These are phyloP conservation scores for Drosophila atripex DNA, from an alignment of 2,888 invertebrate genomes.

Conservation along the genomic window DNA sequence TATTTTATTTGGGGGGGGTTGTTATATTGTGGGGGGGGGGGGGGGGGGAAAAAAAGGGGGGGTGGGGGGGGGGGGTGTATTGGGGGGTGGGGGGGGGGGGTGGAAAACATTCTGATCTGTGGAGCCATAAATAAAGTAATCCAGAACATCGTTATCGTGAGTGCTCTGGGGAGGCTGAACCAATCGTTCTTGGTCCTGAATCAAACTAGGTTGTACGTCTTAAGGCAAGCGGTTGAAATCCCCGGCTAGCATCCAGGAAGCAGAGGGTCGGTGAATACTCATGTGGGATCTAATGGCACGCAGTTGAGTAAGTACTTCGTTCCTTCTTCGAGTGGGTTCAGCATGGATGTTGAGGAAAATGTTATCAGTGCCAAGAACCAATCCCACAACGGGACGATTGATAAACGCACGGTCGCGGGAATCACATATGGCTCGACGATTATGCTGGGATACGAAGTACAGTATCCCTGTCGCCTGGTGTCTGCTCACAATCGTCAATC, in stretches of 20 bases:
- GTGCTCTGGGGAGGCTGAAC: neutral
- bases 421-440: neutral
- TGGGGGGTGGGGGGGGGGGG: too few relatives aligned
- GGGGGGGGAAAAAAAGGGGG: too few relatives aligned
- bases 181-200: neutral
- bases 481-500: neutral
- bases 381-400: neutral
- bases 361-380: neutral
- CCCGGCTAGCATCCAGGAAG: neutral
- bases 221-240: neutral
- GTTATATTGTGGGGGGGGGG: too few relatives aligned
- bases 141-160: neutral
- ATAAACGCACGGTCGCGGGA: neutral
- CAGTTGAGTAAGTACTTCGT: neutral
- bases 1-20: too few relatives aligned
- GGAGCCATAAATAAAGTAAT: neutral
- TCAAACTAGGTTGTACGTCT: neutral
- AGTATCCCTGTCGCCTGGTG: neutral
- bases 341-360: neutral
- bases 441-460: constrained; percentile 1
- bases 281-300: neutral
- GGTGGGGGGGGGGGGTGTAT: too few relatives aligned
- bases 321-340: neutral
- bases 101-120: neutral
- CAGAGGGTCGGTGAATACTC: neutral